Percentiles rank a stretch among this genome's conserved stretches.
Evolutionary conservation across 2,888 invertebrate species (phyloP).

Genomic region (Hetaerina titia): DNA sequence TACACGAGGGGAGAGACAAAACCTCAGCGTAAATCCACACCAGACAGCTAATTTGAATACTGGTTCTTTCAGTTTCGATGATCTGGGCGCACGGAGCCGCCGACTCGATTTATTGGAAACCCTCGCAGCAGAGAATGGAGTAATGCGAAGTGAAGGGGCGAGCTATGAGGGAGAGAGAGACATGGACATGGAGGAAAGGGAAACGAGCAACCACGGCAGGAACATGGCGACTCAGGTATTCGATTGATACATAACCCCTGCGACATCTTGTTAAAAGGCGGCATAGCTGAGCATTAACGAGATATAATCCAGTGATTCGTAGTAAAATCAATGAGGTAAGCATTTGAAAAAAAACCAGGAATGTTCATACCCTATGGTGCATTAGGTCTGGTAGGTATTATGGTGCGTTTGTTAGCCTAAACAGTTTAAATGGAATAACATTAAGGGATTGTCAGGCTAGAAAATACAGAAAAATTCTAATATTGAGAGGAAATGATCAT

Average conservation of each 20-base stretch:
- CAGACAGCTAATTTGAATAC: constrained; percentile 35
- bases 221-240: neutral
- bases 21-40: neutral
- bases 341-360: neutral
- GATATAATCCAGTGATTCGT: neutral
- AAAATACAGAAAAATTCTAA: no score
- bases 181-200: neutral
- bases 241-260: constrained; percentile 23
- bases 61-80: constrained; percentile 27
- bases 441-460: no score
- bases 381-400: no score
- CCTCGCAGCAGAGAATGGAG: neutral
- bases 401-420: neutral
- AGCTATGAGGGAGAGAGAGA: neutral
- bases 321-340: neutral
- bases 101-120: neutral
- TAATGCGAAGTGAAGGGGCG: constrained; percentile 20
- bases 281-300: neutral
- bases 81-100: neutral
- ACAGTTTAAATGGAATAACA: no score
- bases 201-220: neutral
- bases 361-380: neutral
- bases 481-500: no score
- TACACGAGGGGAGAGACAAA: constrained; percentile 1
- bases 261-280: neutral